phyloP scores from a whole-genome alignment of 53 echinoderm and acorn worm species.

The Zoroaster sp. region DNA sequence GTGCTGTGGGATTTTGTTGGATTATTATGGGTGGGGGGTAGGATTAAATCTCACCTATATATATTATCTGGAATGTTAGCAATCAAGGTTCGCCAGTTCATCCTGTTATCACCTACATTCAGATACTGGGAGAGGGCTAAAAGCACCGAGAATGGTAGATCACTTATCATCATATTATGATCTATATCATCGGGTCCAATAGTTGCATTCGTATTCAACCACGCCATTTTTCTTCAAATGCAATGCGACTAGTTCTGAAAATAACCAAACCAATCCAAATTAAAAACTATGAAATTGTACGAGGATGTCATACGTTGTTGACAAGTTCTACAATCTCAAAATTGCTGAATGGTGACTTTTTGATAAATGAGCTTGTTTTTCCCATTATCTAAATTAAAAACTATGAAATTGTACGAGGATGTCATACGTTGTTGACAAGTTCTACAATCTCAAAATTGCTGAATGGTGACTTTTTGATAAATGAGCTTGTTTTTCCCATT shows the following conservation, averaged over 20 bases:
- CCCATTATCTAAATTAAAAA: neutral
- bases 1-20: too few relatives aligned
- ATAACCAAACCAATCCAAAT: neutral
- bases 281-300: neutral
- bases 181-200: neutral
- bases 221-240: neutral
- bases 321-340: too few relatives aligned
- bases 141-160: neutral
- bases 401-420: too few relatives aligned
- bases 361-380: too few relatives aligned
- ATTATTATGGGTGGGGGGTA: neutral
- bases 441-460: too few relatives aligned
- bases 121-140: slow-evolving; percentile 33
- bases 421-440: too few relatives aligned
- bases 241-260: neutral
- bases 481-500: too few relatives aligned
- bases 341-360: too few relatives aligned
- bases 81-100: slow-evolving; percentile 74
- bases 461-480: too few relatives aligned
- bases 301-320: too few relatives aligned
- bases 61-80: slow-evolving; percentile 71
- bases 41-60: slow-evolving; percentile 56
- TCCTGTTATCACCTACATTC: slow-evolving; percentile 11
- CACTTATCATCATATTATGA: slow-evolving; percentile 11
- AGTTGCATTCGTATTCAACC: neutral